phyloP scores from a whole-genome alignment of 2,797 vertebrate species.

The Xenentodon cancila region DNA sequence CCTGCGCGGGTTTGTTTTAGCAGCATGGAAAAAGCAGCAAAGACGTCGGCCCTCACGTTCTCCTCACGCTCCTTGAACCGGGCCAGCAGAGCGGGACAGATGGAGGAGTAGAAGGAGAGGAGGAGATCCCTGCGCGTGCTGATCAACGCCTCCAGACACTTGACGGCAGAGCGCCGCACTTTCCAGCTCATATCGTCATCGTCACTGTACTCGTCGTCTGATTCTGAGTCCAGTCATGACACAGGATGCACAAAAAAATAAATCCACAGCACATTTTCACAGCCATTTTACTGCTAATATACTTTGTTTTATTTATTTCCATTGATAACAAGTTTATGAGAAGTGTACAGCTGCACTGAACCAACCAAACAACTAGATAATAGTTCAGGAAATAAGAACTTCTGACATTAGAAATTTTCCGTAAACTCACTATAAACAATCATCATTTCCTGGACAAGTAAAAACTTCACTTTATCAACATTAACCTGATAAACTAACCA shows the following conservation, averaged over 20 bases:
- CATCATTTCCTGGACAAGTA: too few relatives aligned
- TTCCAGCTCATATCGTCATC: slow-evolving; percentile 98
- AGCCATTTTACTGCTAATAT: background rate
- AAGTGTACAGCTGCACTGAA: too few relatives aligned
- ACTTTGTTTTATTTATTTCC: too few relatives aligned
- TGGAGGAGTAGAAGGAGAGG: slow-evolving; percentile 85
- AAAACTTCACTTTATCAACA: too few relatives aligned
- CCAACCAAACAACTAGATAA: too few relatives aligned
- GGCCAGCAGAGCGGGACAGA: slow-evolving; percentile 86
- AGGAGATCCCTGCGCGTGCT: slow-evolving; percentile 87
- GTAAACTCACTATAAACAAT: too few relatives aligned
- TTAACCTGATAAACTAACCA: too few relatives aligned
- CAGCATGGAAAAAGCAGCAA: slow-evolving; percentile 86
- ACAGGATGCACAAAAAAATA: background rate
- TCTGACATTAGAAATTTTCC: too few relatives aligned
- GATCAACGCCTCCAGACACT: slow-evolving; percentile 90
- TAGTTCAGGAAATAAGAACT: too few relatives aligned
- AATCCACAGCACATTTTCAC: background rate
- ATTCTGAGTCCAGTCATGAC: slow-evolving; percentile 75
- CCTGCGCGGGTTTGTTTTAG: slow-evolving; percentile 86
- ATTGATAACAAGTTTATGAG: too few relatives aligned
- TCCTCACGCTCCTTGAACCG: slow-evolving; percentile 95
- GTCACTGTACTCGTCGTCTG: slow-evolving; percentile 92
- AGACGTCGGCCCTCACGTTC: slow-evolving; percentile 92
- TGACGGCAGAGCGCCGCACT: slow-evolving; percentile 91